These are phyloP conservation scores for Resseliella maxima DNA, from an alignment of 2,888 invertebrate genomes.

Conservation along the genomic window DNA sequence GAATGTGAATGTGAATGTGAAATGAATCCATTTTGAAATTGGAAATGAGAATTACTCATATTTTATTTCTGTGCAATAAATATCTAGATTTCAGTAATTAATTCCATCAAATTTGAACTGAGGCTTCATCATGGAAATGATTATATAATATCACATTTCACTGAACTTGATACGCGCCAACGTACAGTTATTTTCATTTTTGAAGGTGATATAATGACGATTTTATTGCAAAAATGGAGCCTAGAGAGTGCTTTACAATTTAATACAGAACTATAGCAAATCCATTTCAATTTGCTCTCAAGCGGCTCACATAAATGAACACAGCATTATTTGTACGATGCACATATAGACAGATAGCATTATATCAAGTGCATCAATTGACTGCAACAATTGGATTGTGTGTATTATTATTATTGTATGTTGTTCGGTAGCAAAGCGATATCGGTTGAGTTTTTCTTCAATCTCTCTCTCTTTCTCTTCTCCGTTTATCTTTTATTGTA, in stretches of 20 bases:
- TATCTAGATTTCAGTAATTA: not conserved
- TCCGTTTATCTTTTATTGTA: not conserved
- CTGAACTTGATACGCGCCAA: not conserved
- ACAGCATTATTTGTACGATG: not conserved
- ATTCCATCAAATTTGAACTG: not conserved
- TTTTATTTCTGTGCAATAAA: not conserved
- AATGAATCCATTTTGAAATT: too few relatives aligned
- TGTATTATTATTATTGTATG: not conserved
- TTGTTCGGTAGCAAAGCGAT: not conserved
- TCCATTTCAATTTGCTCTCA: not conserved
- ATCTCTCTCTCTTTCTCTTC: not conserved
- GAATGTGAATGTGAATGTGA: not conserved
- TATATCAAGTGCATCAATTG: constrained; percentile 44
- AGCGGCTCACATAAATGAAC: not conserved
- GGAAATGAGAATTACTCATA: not conserved
- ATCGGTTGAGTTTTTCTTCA: too few relatives aligned
- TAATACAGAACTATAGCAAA: not conserved
- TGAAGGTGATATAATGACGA: constrained; percentile 15
- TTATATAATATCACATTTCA: not conserved
- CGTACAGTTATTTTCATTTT: not conserved
- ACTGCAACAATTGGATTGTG: constrained; percentile 16
- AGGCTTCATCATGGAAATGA: not conserved
- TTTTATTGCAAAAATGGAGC: not conserved
- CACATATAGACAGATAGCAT: not conserved
- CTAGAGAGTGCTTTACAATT: not conserved